Evolutionary conservation across 2,797 vertebrate species (phyloP).

Genomic region (Eospalax fontanierii): DNA sequence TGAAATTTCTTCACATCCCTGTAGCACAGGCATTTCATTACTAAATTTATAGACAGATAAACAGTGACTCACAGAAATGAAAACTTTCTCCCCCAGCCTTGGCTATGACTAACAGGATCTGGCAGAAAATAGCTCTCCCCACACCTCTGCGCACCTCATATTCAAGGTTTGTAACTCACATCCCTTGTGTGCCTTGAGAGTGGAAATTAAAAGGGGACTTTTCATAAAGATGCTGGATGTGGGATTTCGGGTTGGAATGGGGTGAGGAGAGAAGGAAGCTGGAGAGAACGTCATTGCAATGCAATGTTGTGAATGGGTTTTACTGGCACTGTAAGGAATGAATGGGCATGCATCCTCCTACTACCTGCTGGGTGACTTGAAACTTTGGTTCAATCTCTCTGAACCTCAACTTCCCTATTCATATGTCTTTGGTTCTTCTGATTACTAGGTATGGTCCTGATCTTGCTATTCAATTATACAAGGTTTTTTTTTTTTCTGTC

Average conservation of each 20-base stretch:
- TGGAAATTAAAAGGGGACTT: neutral
- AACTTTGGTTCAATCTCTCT: neutral
- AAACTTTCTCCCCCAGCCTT: conserved; percentile 69
- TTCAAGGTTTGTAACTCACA: neutral
- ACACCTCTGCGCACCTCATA: neutral
- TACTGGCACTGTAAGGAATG: neutral
- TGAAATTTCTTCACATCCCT: conserved; percentile 83
- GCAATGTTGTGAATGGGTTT: neutral
- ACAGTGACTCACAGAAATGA: conserved; percentile 82
- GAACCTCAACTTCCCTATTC: neutral
- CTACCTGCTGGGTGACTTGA: neutral
- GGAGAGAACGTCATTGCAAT: neutral
- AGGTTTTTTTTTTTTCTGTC: neutral
- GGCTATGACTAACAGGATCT: conserved; percentile 59
- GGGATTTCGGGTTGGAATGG: too few species aligned
- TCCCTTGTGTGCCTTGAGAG: neutral
- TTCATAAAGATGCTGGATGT: neutral
- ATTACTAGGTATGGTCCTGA: neutral
- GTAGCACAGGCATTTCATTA: conserved; percentile 85
- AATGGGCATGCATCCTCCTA: accelerated
- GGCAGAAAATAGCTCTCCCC: conserved; percentile 21
- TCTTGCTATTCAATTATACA: neutral
- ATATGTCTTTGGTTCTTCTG: neutral
- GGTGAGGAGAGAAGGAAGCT: neutral
- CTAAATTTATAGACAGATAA: conserved; percentile 83